Base-by-base conservation (phyloP, 2,797 vertebrate genomes). In the Gymnothorax javanicus region DNA sequence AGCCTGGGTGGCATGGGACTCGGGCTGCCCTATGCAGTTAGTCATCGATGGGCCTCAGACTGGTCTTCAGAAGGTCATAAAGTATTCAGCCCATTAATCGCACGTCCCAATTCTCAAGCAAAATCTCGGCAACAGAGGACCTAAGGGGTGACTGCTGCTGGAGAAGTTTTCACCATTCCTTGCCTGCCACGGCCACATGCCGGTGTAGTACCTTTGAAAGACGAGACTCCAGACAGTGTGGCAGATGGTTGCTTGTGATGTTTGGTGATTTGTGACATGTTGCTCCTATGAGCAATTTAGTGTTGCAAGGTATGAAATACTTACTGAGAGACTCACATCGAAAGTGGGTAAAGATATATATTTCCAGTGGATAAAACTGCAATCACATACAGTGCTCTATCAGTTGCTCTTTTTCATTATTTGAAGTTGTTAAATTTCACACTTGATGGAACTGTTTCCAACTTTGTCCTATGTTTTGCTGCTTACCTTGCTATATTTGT, bases 21-120 rank as follows among this genome's bases (percentile, higher is more conserved):
- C 20, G 59, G 54, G 56, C 81, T 82, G n/a, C 60, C 33, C 25
- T 85, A 82, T 15, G 12, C 75, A 43, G 27, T 86, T 71, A 23
- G 85, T 86, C n/a, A 64, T 69, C 27, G 27, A 57, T 59, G 56
- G 60, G 56, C 60, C n/a, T 3, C 81, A 83, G 54, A 17, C 56
- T 59, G 57, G n/a, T 57, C 56, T 57, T 83, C 82, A 27, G 23
- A 58, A 82, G 81, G 54, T 82, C 57, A 60, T 20, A 7, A 56
- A 8, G n/a, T 23, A 81, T 81, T 54, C 77, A 50, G 56, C 20
- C 33, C 77, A 56, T 20, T 23, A 56, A 81, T 23, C 50, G 8
- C 77, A 56, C 52, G n/a, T 81, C 52, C 50, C 77, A 56, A 23
- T 81, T 56, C 52, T 56, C 52, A n/a, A 56, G 52, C 23, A 9